Evolutionary conservation across 2,113 vertebrate genomes (phyloP), one percentile per base, ranked within the genome.

Genomic region (Otocyon megalotis): DNA sequence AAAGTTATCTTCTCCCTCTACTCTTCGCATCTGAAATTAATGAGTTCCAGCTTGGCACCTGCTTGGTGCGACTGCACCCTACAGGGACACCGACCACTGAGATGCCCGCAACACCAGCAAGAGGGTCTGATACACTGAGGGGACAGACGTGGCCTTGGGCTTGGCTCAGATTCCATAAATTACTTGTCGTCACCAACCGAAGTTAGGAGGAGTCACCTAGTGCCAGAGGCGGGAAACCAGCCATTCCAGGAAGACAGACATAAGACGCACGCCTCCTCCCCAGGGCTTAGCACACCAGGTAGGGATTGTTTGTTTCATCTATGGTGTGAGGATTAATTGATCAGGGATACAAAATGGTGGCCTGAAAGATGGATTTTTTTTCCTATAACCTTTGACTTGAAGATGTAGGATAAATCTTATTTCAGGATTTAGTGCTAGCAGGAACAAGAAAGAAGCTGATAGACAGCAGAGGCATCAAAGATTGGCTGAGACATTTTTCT

Each of bases 51-150:
- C 5, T 8, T n/a, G 37, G 48, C 3, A 24, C 26, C 35, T 62
- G 17, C 60, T 20, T 13, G 62, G 19, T 10, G 4, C 20, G 1
- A 8, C 35, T 28, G 7, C 24, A 22, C 16, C 7, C 2, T 16
- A 8, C 16, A 62, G 24, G n/a, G 58, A 62, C 43, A 1, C 58
- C n/a, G 9, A 13, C 60, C 2, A 2, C 14, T 4, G 1, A 37
- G 76, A 54, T 9, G 13, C 65, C 65, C 15, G 2, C 0, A 1
- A 65, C 65, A 16, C 2, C 20, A n/a, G 16, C 15, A 3, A 3
- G 0, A 1, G 11, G 43, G 28, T 35, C 30, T 8, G 65, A 74
- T 35, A 8, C 2, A 8, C 2, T 9, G 1, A 3, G 2, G 5
- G 16, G 19, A 37, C 35, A 69, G 30, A 9, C 0, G 0, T 35